Evolutionary conservation across 2,797 vertebrate species (phyloP).

Genomic region (Pangasius macronema): DNA sequence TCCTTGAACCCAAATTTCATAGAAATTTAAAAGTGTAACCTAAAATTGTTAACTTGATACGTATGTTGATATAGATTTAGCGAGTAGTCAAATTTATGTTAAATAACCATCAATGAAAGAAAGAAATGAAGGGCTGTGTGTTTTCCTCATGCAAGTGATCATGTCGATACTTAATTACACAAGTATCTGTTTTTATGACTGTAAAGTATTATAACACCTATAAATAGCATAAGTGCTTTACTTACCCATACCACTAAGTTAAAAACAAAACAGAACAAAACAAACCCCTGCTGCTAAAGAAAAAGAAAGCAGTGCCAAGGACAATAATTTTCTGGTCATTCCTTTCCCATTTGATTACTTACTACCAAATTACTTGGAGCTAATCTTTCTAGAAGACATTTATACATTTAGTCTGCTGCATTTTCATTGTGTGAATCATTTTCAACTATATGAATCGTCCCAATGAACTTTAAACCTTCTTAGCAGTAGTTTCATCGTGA

Average conservation of each 20-base stretch:
- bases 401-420: not conserved
- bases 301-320: not conserved
- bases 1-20: not conserved
- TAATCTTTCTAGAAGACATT: not conserved
- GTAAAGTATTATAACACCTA: not conserved
- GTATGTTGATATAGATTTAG: not conserved
- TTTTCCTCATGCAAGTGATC: not conserved
- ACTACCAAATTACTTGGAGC: not conserved
- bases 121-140: not conserved
- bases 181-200: not conserved
- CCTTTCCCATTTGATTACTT: not conserved
- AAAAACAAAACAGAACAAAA: not conserved
- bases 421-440: not conserved
- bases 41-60: not conserved
- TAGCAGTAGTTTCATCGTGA: slow-evolving; percentile 6
- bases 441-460: not conserved
- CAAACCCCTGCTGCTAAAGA: not conserved
- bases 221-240: not conserved
- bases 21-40: not conserved
- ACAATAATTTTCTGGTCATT: not conserved
- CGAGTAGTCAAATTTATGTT: not conserved
- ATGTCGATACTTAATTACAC: not conserved
- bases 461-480: slow-evolving; percentile 12
- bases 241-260: not conserved
- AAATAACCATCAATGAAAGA: not conserved